These are phyloP conservation scores for Tachysurus vachellii DNA, from an alignment of 2,113 vertebrate species.

Conservation along the genomic window DNA sequence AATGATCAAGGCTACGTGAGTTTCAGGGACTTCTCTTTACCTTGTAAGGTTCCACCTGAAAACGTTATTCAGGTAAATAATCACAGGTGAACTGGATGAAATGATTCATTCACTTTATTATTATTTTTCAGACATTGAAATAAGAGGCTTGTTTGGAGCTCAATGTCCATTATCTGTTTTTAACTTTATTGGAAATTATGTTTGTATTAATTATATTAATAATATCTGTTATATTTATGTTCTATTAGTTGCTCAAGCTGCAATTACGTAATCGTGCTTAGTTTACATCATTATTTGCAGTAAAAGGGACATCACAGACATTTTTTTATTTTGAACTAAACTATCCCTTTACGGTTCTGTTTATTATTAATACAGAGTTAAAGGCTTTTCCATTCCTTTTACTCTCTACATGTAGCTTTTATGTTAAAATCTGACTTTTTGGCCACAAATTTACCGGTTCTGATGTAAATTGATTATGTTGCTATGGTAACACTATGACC, in stretches of 20 bases:
- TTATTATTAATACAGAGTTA: background rate
- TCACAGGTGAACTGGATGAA: background rate
- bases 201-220: too few species aligned
- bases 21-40: slow-evolving; percentile 50
- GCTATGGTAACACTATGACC: background rate
- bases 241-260: too few species aligned
- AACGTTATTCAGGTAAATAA: slow-evolving; percentile 59
- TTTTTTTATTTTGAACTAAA: background rate
- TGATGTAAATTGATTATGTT: background rate
- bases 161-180: background rate
- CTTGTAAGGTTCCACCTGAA: slow-evolving; percentile 49
- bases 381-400: background rate
- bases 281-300: background rate
- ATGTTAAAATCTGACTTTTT: background rate
- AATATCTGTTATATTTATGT: too few species aligned
- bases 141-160: background rate
- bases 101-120: background rate
- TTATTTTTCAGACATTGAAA: background rate
- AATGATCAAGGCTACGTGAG: slow-evolving; percentile 50
- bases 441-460: background rate
- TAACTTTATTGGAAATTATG: background rate
- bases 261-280: too few species aligned
- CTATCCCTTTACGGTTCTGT: background rate
- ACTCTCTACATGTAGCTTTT: background rate
- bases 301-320: background rate